A percentile compares a stretch with the other conserved stretches of the same genome.
Evolutionary conservation across 2,888 invertebrate genomes (phyloP).

Genomic region (Trachelus stipa): DNA sequence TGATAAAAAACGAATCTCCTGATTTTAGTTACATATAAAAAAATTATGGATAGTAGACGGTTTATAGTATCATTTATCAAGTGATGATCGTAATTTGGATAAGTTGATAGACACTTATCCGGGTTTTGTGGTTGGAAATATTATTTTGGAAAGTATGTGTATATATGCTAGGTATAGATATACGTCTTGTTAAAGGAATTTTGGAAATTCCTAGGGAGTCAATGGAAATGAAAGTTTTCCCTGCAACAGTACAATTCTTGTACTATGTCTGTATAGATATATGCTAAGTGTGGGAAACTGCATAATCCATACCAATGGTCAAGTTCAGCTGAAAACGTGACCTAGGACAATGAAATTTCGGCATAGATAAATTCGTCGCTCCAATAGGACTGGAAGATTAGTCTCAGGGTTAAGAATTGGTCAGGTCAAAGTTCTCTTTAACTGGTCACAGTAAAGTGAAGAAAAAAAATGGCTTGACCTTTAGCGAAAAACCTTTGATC

Average conservation of each 20-base stretch:
- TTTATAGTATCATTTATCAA: background rate
- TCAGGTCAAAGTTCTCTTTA: background rate
- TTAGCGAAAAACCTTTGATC: background rate
- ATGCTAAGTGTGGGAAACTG: background rate
- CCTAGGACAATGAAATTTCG: background rate
- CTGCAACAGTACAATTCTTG: background rate
- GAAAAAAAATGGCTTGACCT: background rate
- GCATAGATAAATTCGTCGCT: background rate
- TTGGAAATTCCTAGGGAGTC: background rate
- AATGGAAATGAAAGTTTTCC: background rate
- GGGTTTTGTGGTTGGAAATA: background rate
- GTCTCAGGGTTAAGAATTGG: background rate
- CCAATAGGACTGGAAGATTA: background rate
- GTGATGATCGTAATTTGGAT: background rate
- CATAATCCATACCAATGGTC: background rate
- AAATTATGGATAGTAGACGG: background rate
- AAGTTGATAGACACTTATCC: background rate
- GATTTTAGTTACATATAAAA: no score
- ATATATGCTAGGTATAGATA: background rate
- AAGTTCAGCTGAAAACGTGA: constrained; percentile 6
- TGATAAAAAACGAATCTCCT: no score
- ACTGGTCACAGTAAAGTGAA: background rate
- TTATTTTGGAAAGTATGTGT: background rate
- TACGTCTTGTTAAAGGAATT: background rate
- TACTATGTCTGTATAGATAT: background rate